A percentile compares a stretch with the other conserved stretches of the same genome.
phyloP scores from a whole-genome alignment of 2,797 vertebrate genomes.

The Sebastes iracundus region DNA sequence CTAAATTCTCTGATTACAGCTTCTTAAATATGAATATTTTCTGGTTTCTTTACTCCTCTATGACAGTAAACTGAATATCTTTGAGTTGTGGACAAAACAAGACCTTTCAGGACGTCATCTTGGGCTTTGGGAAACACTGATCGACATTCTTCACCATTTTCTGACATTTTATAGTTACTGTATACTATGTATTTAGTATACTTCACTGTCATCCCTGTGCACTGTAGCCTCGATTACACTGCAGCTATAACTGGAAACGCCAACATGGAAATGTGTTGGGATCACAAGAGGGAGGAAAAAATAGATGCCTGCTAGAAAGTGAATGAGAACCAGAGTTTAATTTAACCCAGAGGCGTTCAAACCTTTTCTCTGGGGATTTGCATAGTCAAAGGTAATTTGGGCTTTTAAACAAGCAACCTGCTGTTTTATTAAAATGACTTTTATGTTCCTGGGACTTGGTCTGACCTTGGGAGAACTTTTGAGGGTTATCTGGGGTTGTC shows the following conservation, averaged over 20 bases:
- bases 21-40: too few species aligned
- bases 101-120: too few species aligned
- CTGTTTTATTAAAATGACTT: constrained; percentile 1
- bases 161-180: too few species aligned
- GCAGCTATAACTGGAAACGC: constrained; percentile 60
- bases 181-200: background rate
- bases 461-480: background rate
- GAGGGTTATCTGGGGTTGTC: background rate
- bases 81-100: too few species aligned
- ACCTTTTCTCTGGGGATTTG: constrained; percentile 4
- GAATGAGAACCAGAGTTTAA: constrained; percentile 12
- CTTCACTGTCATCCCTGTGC: constrained; percentile 16
- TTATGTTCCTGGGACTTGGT: background rate
- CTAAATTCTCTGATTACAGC: too few species aligned
- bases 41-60: too few species aligned
- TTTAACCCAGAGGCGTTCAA: constrained; percentile 19
- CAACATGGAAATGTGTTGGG: constrained; percentile 38
- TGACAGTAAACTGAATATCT: too few species aligned
- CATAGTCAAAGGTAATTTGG: constrained; percentile 4
- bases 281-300: constrained; percentile 14
- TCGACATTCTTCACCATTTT: too few species aligned
- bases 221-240: constrained; percentile 35
- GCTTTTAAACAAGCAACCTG: background rate
- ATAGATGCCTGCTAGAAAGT: background rate
- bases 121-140: too few species aligned